Conservation (phyloP, 2,113 vertebrate genomes). For the Corythornis madagascariensis region DNA sequence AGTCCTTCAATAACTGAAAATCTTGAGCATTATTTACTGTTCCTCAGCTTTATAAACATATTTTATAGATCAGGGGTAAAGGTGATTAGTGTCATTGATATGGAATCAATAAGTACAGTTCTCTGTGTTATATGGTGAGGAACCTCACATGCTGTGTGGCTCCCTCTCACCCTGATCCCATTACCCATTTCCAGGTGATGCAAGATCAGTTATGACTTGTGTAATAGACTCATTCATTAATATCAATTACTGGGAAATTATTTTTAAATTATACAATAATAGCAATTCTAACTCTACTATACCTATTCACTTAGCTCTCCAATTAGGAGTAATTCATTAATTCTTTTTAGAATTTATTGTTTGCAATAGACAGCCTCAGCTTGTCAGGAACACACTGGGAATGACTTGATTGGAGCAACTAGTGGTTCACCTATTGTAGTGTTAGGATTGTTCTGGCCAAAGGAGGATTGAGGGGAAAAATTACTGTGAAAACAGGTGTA, state of each 20-base stretch:
- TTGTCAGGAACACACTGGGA: background rate
- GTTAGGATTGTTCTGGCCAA: background rate
- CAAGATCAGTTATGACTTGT: conserved; percentile 41
- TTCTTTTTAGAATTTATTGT: conserved; percentile 29
- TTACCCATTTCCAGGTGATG: conserved; percentile 10
- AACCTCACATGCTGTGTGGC: background rate
- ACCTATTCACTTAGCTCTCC: conserved; percentile 38
- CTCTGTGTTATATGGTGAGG: background rate
- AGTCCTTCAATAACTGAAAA: background rate
- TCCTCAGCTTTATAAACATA: background rate
- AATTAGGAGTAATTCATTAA: conserved; percentile 38
- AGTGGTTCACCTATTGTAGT: background rate
- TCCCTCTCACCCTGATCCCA: background rate
- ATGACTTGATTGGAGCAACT: background rate
- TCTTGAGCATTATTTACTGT: background rate
- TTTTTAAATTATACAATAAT: conserved; percentile 38
- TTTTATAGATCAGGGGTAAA: background rate
- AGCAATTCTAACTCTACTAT: background rate
- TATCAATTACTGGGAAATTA: conserved; percentile 50
- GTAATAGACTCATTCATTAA: conserved; percentile 31
- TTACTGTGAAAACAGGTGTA: background rate
- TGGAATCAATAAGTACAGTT: background rate
- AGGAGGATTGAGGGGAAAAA: background rate
- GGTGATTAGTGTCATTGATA: background rate
- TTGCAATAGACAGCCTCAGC: background rate